Base-by-base conservation (phyloP, 2,797 vertebrate genomes). In the Zonotrichia albicollis region DNA sequence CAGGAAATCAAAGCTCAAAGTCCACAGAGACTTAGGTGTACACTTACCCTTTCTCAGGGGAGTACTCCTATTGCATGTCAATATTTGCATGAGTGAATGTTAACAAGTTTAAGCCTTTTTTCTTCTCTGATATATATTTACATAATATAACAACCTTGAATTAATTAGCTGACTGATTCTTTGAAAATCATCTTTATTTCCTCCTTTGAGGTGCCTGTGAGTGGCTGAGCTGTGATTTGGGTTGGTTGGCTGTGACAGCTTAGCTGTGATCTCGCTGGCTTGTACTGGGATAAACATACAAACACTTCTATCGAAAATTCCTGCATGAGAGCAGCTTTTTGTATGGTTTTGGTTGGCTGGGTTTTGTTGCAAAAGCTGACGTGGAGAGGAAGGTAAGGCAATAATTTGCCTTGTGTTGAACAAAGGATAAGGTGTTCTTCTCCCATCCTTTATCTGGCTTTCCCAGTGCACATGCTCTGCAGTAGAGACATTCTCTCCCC, bases 361-460 rank as follows among this genome's bases (percentile, higher is more conserved):
- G 3, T 4, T 51, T 66, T 79, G 55, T 40, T 72, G 46, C 36
- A 36, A 67, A 80, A 83, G n/a, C 88, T 75, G 58, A 10, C 7
- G 2, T 22, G 34, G 55, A 89, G 89, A 89, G 67, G 43, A 62
- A 66, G 48, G 18, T 62, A 92, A 94, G 53, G 42, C 42, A 50
- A 40, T 86, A 34, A 71, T 89, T 82, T 92, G 60, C 55, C 54
- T 87, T 76, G 50, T 86, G 86, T 82, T 90, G 77, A 76, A 79
- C 45, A 79, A 45, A 53, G 86, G 83, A 92, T 94, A 76, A 95
- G 74, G 30, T 91, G 67, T 42, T 84, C 54, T 80, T 50, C 85
- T 86, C 66, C 53, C 16, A 26, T 15, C n/a, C 66, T 67, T 92
- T 72, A 11, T 23, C 53, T 67, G 84, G 34, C 40, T 91, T 87